Base-by-base conservation (phyloP, 1,140 invertebrate genomes). In the Orchesella cincta region DNA sequence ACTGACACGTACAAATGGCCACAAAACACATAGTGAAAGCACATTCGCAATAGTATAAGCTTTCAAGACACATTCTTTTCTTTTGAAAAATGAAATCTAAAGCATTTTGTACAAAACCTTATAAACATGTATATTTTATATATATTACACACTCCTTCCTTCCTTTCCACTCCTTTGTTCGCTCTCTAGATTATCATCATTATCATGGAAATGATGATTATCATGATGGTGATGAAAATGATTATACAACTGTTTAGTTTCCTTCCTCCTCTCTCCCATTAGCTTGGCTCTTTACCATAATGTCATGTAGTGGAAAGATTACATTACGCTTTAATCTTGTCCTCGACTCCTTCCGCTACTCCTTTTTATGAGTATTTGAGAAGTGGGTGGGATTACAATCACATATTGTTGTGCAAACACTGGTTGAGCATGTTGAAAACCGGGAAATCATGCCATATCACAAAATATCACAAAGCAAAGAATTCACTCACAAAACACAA, bases 321-420 rank as follows among this genome's bases (percentile, higher is more conserved):
- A 46, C 39, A 46, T 46, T 46, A 20, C 39, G 8, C 20, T 46
- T 46, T 46, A 46, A 8, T n/a, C n/a, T n/a, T n/a, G n/a, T n/a
- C n/a, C n/a, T n/a, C n/a, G n/a, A n/a, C n/a, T n/a, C n/a, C n/a
- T n/a, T n/a, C n/a, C n/a, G n/a, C n/a, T n/a, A n/a, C n/a, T n/a
- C n/a, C n/a, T n/a, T 46, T 46, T 46, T 46, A 46, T 20, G 39
- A 46, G 39, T 81, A 76, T 81, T 81, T 81, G 80, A 81, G 78
- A 81, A 81, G 39, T 73, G 78, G 80, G 80, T 71, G 80, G 77
- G 80, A 74, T 77, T 75, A 76, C 74, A 81, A 81, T 79, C 57
- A 64, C 57, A 64, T n/a, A n/a, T 64, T 64, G 23, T 64, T 64
- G 57, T n/a, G n/a, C 23, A 36, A 72, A 74, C 46, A 57, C 77